Evolutionary conservation across 2,797 vertebrate species (phyloP), one percentile per base, ranked within the genome.

Genomic region (Ibycter americanus): DNA sequence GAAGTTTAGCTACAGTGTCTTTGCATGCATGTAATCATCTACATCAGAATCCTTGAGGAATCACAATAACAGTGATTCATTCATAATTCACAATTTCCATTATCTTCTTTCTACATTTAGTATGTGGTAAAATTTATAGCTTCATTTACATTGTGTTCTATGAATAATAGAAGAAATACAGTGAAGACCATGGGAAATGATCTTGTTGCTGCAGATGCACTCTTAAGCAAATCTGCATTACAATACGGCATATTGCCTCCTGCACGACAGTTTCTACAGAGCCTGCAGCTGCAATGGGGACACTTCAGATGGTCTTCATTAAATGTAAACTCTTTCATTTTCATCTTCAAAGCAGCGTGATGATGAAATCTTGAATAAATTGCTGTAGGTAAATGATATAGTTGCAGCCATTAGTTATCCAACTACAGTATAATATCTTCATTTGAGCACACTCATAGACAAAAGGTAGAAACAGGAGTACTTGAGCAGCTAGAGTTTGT

Each of bases 81-180:
- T 98, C 98, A 98, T 98, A 98, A 98, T 98, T 98, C 98, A 98
- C 98, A 92, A 96, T 98, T 98, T 98, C 98, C 98, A 98, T 98
- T 98, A 98, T 98, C 98, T 97, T 97, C 97, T 97, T 97, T 98
- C 98, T 96, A 91, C 98, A 97, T 98, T 98, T 98, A 97, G 97
- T 95, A 96, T 96, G 97, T 97, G 97, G 97, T 96, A 97, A 98
- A 98, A 98, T 98, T 98, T 98, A 98, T 98, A 96, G 97, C 98
- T 98, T 98, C 98, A 98, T 98, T 98, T 98, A 98, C 98, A 98
- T 98, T 98, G 98, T 98, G 97, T 98, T 98, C 97, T 96, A 98
- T 98, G 98, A 98, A 98, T 98, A 98, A 98, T 98, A 98, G 98
- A 98, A 98, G 98, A 98, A 98, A 98, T 98, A 98, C 98, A 98